Evolutionary conservation across 2,797 vertebrate species (phyloP).

Genomic region (Danio albolineatus): DNA sequence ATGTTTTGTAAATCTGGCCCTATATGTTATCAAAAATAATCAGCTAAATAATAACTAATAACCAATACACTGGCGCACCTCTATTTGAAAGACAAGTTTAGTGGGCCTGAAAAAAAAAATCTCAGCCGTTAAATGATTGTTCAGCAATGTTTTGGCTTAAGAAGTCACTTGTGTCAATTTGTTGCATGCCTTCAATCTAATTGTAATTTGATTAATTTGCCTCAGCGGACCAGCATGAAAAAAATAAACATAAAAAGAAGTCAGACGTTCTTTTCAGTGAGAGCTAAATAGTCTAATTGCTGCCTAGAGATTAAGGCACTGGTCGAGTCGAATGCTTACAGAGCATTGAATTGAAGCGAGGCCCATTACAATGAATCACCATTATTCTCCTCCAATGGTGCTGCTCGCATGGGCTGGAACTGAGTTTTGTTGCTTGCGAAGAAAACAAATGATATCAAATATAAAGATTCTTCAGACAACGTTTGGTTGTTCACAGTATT

Average conservation of each 20-base stretch:
- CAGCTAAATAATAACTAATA: too few species aligned
- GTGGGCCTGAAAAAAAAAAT: not conserved
- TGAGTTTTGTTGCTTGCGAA: not conserved
- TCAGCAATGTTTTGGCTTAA: slow-evolving; percentile 58
- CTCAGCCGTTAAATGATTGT: slow-evolving; percentile 39
- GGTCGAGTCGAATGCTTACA: slow-evolving; percentile 3
- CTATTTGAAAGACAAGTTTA: not conserved
- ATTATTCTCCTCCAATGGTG: slow-evolving; percentile 3
- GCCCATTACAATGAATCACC: slow-evolving; percentile 6
- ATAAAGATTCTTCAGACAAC: not conserved
- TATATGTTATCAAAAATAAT: too few species aligned
- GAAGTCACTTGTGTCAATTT: not conserved
- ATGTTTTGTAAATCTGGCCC: too few species aligned
- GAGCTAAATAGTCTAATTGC: slow-evolving; percentile 20
- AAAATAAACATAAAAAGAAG: slow-evolving; percentile 62
- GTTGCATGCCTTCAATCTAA: slow-evolving; percentile 48
- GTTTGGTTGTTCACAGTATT: not conserved
- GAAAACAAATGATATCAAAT: not conserved
- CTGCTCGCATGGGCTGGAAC: not conserved
- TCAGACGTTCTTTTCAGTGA: not conserved
- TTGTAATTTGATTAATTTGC: slow-evolving; percentile 69
- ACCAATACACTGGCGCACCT: too few species aligned
- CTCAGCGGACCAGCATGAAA: slow-evolving; percentile 34
- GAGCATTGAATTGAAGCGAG: not conserved
- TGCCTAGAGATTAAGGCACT: slow-evolving; percentile 12